Evolutionary conservation across 2,113 vertebrate genomes (phyloP), one percentile per base, ranked within the genome.

Genomic region (Cyrtonyx montezumae): DNA sequence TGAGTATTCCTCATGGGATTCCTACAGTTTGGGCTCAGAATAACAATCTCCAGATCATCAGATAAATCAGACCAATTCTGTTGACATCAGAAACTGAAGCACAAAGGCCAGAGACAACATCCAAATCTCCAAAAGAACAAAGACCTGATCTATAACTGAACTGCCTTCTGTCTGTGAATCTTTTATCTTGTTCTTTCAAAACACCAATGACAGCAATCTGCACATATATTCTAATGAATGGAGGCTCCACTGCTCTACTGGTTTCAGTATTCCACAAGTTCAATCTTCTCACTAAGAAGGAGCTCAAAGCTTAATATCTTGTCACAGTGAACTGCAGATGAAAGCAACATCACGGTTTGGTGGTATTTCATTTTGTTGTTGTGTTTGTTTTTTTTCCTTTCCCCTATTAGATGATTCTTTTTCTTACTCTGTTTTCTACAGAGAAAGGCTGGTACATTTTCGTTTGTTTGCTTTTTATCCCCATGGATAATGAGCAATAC

Each of bases 181-280:
- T 73, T 91, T 4, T 36, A 18, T 56, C 46, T 45, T 45, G 36
- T 11, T 55, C 77, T 94, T 16, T 93, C 68, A 34, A 76, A 40
- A 81, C 37, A 51, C 7, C 36, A 73, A 67, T 74, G 62, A 82
- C 0, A 76, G 25, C 22, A 71, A 87, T 26, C 45, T 55, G 17
- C n/a, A 61, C 61, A 87, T 89, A 68, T 51, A 13, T 63, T 91
- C 79, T 48, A 70, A 68, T 0, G 2, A 84, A 83, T 69, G 46
- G 68, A 77, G 87, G 22, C 37, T 89, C 67, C 59, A 49, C 34
- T 65, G 43, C 86, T 90, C 58, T 43, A 51, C 66, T 69, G 46
- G 2, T 65, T 67, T 91, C 78, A 84, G 77, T 76, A 88, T 86
- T 88, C 86, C 77, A 94, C 79, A 90, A 74, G 73, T 86, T 88